Base-by-base conservation (phyloP, 2,888 invertebrate genomes). In the Andrena trimmerana region DNA sequence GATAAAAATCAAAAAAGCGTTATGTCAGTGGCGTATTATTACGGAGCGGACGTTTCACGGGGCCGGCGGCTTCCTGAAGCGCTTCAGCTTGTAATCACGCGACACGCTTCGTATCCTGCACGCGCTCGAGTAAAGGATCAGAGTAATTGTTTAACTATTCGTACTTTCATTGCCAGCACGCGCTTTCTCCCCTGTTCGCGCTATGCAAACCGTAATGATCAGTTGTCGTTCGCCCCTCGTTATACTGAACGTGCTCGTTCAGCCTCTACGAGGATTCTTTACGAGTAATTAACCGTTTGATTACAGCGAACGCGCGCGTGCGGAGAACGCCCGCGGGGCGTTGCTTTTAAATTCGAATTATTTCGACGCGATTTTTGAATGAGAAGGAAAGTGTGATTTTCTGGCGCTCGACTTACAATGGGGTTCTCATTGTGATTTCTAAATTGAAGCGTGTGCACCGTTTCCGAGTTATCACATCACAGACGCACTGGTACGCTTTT, bases 181-280 rank as follows among this genome's bases (percentile, higher is more conserved):
- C 42, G 70, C 86, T 85, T 85, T 85, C 86, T 75, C 86, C 86
- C 73, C 16, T 77, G 67, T 85, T 85, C 74, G 59, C 54, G 63
- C 60, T 29, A 36, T 42, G 31, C 75, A 54, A 84, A 84, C 69
- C 50, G 68, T 80, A 75, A 66, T 69, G 75, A 76, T 80, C 76
- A 69, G 63, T 52, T 50, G 60, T 70, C 60, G 57, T 66, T 72
- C 60, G 59, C 62, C 29, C 57, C 36, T 67, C n/a, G 36, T 54
- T 27, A 42, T 20, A n/a, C 7, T 1, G 29, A 31, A 31, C 16
- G 60, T 20, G 57, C 42, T 42, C 42, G 42, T 42, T 42, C 42
- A 42, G 42, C 42, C 42, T 13, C 57, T 24, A 24, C 54, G 24
- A 57, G 57, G 57, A 57, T 57, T 57, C 24, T 42, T 42, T 42